phyloP scores from a whole-genome alignment of 2,797 vertebrate species.

The Cirrhinus molitorella region DNA sequence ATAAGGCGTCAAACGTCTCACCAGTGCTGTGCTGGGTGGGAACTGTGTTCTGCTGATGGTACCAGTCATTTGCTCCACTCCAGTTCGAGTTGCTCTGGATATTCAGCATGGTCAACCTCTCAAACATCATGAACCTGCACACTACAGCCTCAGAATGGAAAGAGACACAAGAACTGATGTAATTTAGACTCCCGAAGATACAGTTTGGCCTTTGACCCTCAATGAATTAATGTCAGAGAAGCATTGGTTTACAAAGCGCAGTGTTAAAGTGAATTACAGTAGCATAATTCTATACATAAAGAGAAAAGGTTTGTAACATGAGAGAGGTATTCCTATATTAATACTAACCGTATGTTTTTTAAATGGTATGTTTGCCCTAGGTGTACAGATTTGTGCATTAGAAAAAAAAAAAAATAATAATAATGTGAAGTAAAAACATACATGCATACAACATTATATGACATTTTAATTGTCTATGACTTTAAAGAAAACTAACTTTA shows the following conservation, averaged over 20 bases:
- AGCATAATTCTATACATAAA: conserved; percentile 77
- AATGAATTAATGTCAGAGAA: too few species aligned
- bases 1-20: conserved; percentile 60
- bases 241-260: too few species aligned
- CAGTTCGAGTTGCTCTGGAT: conserved; percentile 85
- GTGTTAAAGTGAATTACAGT: conserved; percentile 73
- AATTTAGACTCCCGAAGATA: conserved; percentile 40
- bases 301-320: conserved; percentile 77
- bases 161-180: conserved; percentile 55
- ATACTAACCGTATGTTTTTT: conserved; percentile 17
- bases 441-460: neutral
- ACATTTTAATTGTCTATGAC: too few species aligned
- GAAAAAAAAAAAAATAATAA: neutral
- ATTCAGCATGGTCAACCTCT: conserved; percentile 89
- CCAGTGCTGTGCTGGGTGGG: conserved; percentile 80
- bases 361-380: conserved; percentile 39
- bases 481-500: neutral
- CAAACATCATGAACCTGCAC: conserved; percentile 79
- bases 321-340: conserved; percentile 54
- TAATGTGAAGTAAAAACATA: neutral
- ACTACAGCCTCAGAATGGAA: conserved; percentile 68
- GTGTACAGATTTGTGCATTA: conserved; percentile 54
- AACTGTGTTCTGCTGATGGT: conserved; percentile 81
- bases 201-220: conserved; percentile 68
- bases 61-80: conserved; percentile 86